A percentile compares a stretch with the other conserved stretches of the same genome.
Evolutionary conservation across 2,797 vertebrate species (phyloP).

Genomic region (Labroides dimidiatus): DNA sequence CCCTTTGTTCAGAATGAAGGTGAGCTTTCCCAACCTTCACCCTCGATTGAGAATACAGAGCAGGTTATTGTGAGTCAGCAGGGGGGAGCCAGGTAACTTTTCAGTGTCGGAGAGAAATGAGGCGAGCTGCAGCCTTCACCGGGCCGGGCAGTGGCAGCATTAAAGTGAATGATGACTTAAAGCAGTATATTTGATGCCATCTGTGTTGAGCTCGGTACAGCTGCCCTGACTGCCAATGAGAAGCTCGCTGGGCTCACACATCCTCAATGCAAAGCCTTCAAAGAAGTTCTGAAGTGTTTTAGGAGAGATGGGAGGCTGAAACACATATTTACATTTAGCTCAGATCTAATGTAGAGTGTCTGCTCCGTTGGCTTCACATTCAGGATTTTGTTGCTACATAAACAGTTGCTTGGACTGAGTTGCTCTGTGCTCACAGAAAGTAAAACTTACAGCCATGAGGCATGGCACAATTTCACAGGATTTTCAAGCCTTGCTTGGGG

Average conservation of each 20-base stretch:
- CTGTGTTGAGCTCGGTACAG: constrained; percentile 64
- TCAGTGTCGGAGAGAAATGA: constrained; percentile 28
- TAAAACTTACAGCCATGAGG: neutral
- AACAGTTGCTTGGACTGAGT: neutral
- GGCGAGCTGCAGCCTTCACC: constrained; percentile 28
- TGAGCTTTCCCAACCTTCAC: constrained; percentile 35
- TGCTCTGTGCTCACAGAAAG: neutral
- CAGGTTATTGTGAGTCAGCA: constrained; percentile 53
- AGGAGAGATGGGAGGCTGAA: neutral
- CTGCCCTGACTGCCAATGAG: constrained; percentile 66
- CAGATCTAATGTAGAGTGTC: neutral
- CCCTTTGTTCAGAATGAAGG: constrained; percentile 49
- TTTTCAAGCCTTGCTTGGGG: too few relatives aligned
- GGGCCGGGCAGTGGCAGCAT: constrained; percentile 47
- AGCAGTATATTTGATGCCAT: constrained; percentile 72
- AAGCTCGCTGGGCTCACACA: constrained; percentile 5
- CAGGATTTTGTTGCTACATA: neutral
- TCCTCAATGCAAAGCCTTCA: constrained; percentile 20
- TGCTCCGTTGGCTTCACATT: neutral
- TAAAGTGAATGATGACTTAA: constrained; percentile 74
- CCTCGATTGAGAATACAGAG: constrained; percentile 47
- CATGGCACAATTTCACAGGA: neutral
- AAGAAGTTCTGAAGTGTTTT: constrained; percentile 20
- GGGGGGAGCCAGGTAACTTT: constrained; percentile 33
- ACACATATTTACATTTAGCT: constrained; percentile 14